Evolutionary conservation across 2,888 invertebrate genomes (phyloP), one percentile per base, ranked within the genome.

Genomic region (Deladenus siricidicola): DNA sequence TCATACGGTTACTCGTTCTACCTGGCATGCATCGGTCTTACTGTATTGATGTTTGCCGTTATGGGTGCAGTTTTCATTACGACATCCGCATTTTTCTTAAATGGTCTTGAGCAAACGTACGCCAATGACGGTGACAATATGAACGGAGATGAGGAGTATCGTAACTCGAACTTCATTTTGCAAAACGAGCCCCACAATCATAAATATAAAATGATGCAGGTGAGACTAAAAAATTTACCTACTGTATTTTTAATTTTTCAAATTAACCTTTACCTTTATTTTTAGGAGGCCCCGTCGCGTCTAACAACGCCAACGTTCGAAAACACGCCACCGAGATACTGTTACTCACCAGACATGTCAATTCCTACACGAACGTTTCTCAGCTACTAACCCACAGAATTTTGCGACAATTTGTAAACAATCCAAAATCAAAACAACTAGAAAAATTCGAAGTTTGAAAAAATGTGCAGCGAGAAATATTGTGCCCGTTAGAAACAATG

Each of bases 1-100:
- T 54, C 62, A 4, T 77, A 74, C 56, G 77, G 77, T 17, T 77
- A 77, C 64, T 77, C 77, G 1, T 77, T 75, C 61, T 77, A 72
- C 49, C 62, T 77, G n/a, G 74, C 74, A 3, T 68, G 73, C 43
- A 49, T 75, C n/a, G 71, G 71, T 14, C 53, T 70, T 24, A 57
- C 73, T 8, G 59, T 76, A 45, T 60, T 73, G 47, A 63, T 68
- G 23, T 71, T 77, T 51, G 68, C 74, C 10, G 48, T 70, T 29
- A 51, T 77, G 56, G 68, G 70, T 19, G 76, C 72, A 19, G 64
- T 69, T n/a, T 44, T 74, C 3, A 21, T 55, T 10, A 30, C 55
- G 10, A 55, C 55, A 23, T 44, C 55, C 3, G 43, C 44, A 10
- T 55, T 55, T 21, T 55, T 55, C 55, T 24, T 47, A 1, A 34